A percentile compares a stretch with the other conserved stretches of the same genome.
Evolutionary conservation across 2,113 vertebrate genomes (phyloP).

Genomic region (Equus przewalskii): DNA sequence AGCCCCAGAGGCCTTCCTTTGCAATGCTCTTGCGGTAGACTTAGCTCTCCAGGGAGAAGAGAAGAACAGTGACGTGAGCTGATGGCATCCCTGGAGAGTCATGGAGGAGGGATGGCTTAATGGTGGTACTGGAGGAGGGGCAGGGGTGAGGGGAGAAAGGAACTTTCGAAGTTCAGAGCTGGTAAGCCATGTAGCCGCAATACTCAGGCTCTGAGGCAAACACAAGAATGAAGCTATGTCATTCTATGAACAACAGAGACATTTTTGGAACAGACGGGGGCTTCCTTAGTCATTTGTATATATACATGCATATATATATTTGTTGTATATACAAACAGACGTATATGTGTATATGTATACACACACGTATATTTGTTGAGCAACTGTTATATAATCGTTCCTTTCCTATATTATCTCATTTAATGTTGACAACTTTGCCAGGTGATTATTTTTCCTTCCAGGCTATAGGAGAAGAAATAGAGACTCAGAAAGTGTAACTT

Average conservation of each 20-base stretch:
- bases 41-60: background rate
- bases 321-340: background rate
- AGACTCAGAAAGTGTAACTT: background rate
- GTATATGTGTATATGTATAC: background rate
- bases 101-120: background rate
- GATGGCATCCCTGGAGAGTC: background rate
- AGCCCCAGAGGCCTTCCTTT: background rate
- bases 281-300: background rate
- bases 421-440: background rate
- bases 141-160: background rate
- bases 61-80: background rate
- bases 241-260: background rate
- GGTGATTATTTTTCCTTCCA: constrained; percentile 8
- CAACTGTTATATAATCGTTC: background rate
- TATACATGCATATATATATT: background rate
- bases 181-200: background rate
- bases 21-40: background rate
- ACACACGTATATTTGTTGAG: background rate
- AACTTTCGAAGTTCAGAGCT: background rate
- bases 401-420: background rate
- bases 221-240: background rate
- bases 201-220: background rate
- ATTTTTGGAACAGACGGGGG: background rate
- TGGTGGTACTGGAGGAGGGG: background rate
- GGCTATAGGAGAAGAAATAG: background rate